Evolutionary conservation across 1,140 invertebrate species (phyloP), one percentile per base, ranked within the genome.

Genomic region (Macrosteles quadrilineatus): DNA sequence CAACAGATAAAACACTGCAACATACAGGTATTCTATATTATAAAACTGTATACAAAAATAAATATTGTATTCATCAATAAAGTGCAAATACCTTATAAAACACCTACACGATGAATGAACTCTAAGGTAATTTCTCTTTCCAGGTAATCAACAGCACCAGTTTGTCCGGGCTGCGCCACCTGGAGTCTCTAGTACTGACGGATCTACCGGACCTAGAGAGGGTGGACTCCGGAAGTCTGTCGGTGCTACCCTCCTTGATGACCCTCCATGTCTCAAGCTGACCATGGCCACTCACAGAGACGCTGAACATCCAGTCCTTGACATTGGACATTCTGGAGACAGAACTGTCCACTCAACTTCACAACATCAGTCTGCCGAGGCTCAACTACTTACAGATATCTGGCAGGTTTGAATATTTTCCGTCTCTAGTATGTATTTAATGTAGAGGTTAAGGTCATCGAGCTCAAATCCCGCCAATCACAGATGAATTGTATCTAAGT

Each of bases 321-420:
- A 83, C 87, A 40, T 85, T 91, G 66, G 85, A 90, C 75, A 85
- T 93, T 73, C 86, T 87, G 57, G 91, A 94, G 74, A 14, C 19
- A 25, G 2, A 30, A 17, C 65, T 70, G 25, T 45, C 27, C 0
- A 69, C 59, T 1, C 71, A 71, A 6, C 43, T 75, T n/a, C 32
- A 71, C 9, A 69, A 71, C n/a, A 19, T 55, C 1, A 89, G 89
- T 40, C 87, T 86, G 17, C 87, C 88, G 2, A 94, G 93, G 76
- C 83, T 96, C n/a, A 85, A 88, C 66, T 88, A 93, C 69, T 78
- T 96, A 23, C 90, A 93, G 75, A 89, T 96, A 64, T 91, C 87
- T 50, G 94, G 93, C 11, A 78, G 77, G 43, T 86, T 87, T 14
- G 32, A 36, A 36, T 36, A 36, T 36, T 36, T 4, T 67, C 81